These are phyloP conservation scores for Daboia siamensis DNA, from an alignment of 2,113 vertebrate genomes.

Conservation along the genomic window DNA sequence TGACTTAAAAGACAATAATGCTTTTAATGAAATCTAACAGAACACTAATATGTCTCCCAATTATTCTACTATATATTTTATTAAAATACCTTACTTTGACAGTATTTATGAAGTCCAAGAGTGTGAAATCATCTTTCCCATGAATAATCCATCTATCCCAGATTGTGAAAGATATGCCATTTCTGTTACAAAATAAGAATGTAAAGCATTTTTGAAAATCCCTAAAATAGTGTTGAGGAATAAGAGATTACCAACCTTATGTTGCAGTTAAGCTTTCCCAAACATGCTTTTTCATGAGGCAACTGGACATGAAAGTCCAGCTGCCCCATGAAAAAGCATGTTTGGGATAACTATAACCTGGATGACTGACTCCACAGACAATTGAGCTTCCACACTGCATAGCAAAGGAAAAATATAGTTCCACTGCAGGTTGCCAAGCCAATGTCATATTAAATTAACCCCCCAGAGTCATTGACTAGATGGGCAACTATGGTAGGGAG, in stretches of 20 bases:
- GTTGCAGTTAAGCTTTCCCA: background rate
- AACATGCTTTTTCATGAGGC: too few species aligned
- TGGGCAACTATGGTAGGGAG: background rate
- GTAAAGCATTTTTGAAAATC: constrained; percentile 19
- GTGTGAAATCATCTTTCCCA: constrained; percentile 93
- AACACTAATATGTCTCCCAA: background rate
- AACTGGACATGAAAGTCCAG: too few species aligned
- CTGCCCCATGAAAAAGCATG: too few species aligned
- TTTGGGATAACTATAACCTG: too few species aligned
- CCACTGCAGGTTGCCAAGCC: background rate
- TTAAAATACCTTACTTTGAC: constrained; percentile 80
- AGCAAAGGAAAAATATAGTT: background rate
- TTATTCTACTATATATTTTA: background rate
- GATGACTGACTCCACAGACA: background rate
- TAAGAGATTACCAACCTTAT: background rate
- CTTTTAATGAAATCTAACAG: background rate
- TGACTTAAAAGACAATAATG: background rate
- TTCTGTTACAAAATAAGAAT: constrained; percentile 72
- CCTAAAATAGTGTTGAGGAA: background rate
- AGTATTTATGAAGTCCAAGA: constrained; percentile 93
- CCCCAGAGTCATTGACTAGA: too few species aligned
- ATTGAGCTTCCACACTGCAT: background rate
- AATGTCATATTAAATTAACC: background rate
- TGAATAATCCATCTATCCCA: constrained; percentile 95
- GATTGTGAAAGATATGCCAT: constrained; percentile 93